Conservation (phyloP, 2,888 invertebrate genomes). For the Chloroclystis v-ata region DNA sequence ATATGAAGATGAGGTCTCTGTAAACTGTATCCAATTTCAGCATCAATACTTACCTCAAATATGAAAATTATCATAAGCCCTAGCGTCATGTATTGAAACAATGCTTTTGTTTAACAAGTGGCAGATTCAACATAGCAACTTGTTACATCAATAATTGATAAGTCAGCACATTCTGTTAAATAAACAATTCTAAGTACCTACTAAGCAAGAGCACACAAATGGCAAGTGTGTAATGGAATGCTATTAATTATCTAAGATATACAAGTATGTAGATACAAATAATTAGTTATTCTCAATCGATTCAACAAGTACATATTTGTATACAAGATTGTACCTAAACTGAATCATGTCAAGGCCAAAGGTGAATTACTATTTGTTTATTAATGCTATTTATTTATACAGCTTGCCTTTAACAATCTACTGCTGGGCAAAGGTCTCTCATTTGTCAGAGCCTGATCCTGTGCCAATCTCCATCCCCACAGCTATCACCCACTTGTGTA, state of each 20-base stretch:
- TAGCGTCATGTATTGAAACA: neutral
- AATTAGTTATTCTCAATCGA: neutral
- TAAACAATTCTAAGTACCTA: conserved; percentile 17
- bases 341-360: neutral
- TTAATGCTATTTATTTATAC: too few relatives aligned
- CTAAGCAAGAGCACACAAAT: conserved; percentile 8
- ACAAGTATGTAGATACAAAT: neutral
- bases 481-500: too few relatives aligned
- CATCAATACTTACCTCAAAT: too few relatives aligned
- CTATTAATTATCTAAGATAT: conserved; percentile 15
- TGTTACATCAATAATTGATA: conserved; percentile 14
- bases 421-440: too few relatives aligned
- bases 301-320: neutral
- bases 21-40: too few relatives aligned
- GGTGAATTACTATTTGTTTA: too few relatives aligned
- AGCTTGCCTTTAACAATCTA: too few relatives aligned
- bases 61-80: neutral
- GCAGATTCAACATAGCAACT: neutral
- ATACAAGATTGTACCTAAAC: neutral
- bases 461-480: too few relatives aligned
- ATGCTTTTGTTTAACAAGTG: neutral
- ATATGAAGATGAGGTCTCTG: too few relatives aligned
- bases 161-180: conserved; percentile 30
- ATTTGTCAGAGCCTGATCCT: too few relatives aligned
- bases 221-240: conserved; percentile 29